phyloP scores from a whole-genome alignment of 2,888 invertebrate genomes.

The Uropetala carovei region DNA sequence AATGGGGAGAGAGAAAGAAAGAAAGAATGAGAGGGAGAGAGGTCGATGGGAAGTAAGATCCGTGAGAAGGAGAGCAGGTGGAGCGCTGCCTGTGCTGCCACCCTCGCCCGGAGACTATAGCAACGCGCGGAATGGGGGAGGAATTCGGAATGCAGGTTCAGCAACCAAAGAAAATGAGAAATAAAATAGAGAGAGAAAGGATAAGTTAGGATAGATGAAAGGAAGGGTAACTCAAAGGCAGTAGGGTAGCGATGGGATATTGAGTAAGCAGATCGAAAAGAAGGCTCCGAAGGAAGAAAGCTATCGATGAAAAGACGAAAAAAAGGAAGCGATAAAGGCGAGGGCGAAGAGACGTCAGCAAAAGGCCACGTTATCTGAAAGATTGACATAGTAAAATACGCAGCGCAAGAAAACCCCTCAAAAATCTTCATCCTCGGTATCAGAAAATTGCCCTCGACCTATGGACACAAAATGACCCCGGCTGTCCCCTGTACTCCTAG shows the following conservation, averaged over 20 bases:
- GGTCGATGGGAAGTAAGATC: background rate
- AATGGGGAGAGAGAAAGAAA: background rate
- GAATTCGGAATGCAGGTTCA: background rate
- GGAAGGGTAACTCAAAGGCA: background rate
- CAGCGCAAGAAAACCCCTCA: background rate
- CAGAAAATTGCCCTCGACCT: too few relatives aligned
- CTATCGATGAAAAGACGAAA: background rate
- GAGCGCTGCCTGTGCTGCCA: background rate
- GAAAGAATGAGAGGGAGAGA: background rate
- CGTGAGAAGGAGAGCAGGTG: slow-evolving; percentile 59
- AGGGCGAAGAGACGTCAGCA: slow-evolving; percentile 17
- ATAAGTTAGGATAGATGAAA: background rate
- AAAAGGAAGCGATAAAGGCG: background rate
- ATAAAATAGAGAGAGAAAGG: background rate
- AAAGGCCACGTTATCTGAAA: slow-evolving; percentile 22
- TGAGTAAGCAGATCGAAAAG: background rate
- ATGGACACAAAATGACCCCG: too few relatives aligned
- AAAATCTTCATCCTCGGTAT: background rate
- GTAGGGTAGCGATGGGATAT: background rate
- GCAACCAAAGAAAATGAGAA: background rate
- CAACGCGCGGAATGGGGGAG: background rate
- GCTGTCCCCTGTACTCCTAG: too few relatives aligned
- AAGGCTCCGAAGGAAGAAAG: background rate
- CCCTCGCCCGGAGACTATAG: background rate
- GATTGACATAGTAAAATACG: slow-evolving; percentile 23